Evolutionary conservation across 1,140 invertebrate genomes (phyloP), one percentile per base, ranked within the genome.

Genomic region (Belonocnema kinseyi): DNA sequence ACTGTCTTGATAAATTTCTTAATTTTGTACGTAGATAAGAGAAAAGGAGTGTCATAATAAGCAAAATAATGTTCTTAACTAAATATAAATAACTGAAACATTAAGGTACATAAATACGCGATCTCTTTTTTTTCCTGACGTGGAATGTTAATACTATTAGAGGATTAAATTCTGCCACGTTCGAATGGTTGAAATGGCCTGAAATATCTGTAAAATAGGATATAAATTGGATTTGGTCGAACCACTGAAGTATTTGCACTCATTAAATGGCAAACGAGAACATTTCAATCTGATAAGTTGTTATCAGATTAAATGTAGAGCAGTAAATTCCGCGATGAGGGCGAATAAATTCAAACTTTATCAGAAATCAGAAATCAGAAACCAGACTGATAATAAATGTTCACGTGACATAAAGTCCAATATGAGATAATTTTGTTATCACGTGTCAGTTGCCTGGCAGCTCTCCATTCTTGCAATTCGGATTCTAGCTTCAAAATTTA

Each of bases 371-470:
- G 74, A 73, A 61, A 50, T 73, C 17, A 74, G 76, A 46, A 46
- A 46, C 21, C 61, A 33, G 16, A 74, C 74, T 74, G 80, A 80
- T 75, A 72, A 83, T 83, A 82, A 78, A 21, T 80, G 33, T 76
- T 83, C 84, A 82, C 81, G 82, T 81, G 83, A 87, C 83, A 82
- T 82, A 76, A 76, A 58, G 70, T 79, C 78, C 76, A 79, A 85
- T 80, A 76, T 80, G 81, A 83, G 80, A 85, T 86, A 85, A 85
- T 80, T 75, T 80, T 56, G 71, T 83, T 83, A 84, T 82, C 83
- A 81, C 77, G 76, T 78, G 83, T 83, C 84, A 86, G 85, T 86
- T 79, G 82, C 73, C 82, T 85, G 80, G 78, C 80, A 81, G 83
- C 81, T 77, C 79, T 82, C 78, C 50, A 77, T 76, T 74, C 78